Evolutionary conservation across 2,113 vertebrate genomes (phyloP), one percentile per base, ranked within the genome.

Genomic region (Myotis lucifugus): DNA sequence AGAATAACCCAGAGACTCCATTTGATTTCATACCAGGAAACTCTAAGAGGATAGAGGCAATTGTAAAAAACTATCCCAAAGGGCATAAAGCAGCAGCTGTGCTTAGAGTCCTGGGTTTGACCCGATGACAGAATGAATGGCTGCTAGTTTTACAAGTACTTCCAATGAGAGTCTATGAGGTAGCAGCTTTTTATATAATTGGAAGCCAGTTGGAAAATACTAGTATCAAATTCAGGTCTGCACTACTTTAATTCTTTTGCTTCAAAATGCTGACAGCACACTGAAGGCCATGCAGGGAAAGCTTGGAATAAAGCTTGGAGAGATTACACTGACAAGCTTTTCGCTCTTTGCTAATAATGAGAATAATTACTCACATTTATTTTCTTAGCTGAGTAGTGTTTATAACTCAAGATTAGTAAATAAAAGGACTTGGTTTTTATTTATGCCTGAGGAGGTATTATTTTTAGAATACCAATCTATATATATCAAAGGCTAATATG

Each of bases 11-110:
- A 86, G 98, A 99, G 92, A 99, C 98, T 90, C 99, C 99, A 2
- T 99, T 99, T 98, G 99, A 99, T 96, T 99, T 99, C 98, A 99
- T 99, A n/a, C 97, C 98, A 92, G 99, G 99, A 98, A 99, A 99
- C 98, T 98, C 99, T 96, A 99, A 99, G 99, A 99, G 99, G 96
- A 99, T 99, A 97, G 99, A 99, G 85, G 99, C 98, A 0, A 99
- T 99, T 76, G 95, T 99, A 70, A 98, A 98, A 52, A 99, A 98
- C 97, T 99, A 99, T 94, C 99, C 99, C 40, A 98, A 98, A 67
- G 99, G 99, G 87, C 99, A 99, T 98, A 99, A 99, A 98, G 99
- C 99, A 88, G 98, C 99, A 86, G 99, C 99, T 98, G 99, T 99
- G 91, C 99, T 99, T 97, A 99, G 99, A 29, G 99, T 99, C 21